These are phyloP conservation scores for Spodoptera frugiperda DNA, from an alignment of 1,140 invertebrate species.

Conservation along the genomic window DNA sequence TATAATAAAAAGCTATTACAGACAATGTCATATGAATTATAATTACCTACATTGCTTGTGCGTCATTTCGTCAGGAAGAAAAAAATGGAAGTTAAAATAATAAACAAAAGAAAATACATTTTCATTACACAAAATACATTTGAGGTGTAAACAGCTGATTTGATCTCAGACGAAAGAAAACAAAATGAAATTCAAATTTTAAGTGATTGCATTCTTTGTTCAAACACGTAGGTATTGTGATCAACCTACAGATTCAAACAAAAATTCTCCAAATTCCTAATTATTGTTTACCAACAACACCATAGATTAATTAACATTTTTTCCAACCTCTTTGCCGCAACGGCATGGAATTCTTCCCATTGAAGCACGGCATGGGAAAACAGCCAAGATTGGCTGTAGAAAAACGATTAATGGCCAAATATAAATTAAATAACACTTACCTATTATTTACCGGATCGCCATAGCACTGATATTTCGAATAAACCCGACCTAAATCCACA, in stretches of 20 bases:
- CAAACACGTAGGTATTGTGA: neutral
- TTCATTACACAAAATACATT: no score
- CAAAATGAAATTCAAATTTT: no score
- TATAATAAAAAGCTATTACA: no score
- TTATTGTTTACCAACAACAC: conserved; percentile 27
- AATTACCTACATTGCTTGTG: no score
- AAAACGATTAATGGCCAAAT: neutral
- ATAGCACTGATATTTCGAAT: conserved; percentile 36
- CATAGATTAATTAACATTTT: conserved; percentile 8
- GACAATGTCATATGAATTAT: no score
- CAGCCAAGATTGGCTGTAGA: no score
- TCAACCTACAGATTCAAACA: neutral
- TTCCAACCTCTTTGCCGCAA: neutral
- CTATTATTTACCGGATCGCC: conserved; percentile 1
- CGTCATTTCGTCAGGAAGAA: no score
- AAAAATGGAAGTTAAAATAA: no score
- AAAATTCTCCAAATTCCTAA: neutral
- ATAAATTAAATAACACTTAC: conserved; percentile 14
- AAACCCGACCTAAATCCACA: conserved; percentile 70
- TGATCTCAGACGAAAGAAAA: no score
- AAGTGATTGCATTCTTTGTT: no score
- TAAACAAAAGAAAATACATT: no score
- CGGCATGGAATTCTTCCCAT: neutral
- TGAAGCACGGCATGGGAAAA: neutral
- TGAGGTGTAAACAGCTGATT: no score